These are phyloP conservation scores for Ceratitis capitata DNA, from an alignment of 1,140 invertebrate species.

Conservation along the genomic window DNA sequence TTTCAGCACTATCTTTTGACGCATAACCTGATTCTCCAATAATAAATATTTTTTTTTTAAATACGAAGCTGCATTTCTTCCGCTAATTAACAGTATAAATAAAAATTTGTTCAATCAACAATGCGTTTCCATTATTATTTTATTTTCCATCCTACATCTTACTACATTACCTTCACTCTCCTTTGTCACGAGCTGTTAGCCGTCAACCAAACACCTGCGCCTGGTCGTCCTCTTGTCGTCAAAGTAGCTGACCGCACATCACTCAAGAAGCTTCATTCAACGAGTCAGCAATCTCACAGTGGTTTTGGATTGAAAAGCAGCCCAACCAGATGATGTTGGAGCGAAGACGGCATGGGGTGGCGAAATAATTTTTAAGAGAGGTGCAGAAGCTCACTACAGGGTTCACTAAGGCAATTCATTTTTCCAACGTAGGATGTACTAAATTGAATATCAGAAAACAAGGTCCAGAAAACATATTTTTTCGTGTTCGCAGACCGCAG, in stretches of 20 bases:
- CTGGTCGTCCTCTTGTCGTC: conserved; percentile 8
- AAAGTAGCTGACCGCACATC: neutral
- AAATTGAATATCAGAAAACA: no score
- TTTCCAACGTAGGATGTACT: no score
- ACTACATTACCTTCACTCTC: neutral
- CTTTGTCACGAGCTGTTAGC: neutral
- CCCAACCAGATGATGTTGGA: no score
- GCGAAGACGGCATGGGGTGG: neutral
- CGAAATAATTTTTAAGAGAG: neutral
- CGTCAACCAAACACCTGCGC: neutral
- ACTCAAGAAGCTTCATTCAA: conserved; percentile 6
- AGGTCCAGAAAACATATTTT: no score
- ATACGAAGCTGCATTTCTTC: no score
- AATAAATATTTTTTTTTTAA: no score
- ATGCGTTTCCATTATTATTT: neutral
- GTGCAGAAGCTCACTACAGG: neutral
- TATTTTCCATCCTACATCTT: neutral
- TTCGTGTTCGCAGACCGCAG: no score
- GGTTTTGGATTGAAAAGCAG: neutral
- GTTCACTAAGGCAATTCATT: neutral
- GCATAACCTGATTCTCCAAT: no score
- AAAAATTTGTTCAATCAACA: neutral
- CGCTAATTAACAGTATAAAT: neutral
- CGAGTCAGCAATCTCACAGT: neutral
- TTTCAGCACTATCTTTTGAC: no score